A percentile compares a stretch with the other conserved stretches of the same genome.
These are phyloP conservation scores for Unio delphinus DNA, from an alignment of 2,888 invertebrate genomes.

Conservation along the genomic window DNA sequence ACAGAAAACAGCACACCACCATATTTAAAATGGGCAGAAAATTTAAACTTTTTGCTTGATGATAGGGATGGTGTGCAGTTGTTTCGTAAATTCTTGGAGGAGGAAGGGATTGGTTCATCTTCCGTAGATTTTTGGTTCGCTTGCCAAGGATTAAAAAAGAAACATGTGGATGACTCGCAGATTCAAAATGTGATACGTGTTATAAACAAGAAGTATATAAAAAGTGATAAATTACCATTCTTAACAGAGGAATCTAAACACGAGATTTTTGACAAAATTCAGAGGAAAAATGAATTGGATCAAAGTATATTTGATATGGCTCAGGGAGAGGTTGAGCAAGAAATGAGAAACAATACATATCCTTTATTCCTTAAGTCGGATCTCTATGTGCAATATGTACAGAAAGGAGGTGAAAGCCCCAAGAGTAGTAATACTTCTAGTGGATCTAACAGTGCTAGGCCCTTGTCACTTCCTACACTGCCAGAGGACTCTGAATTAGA, in stretches of 20 bases:
- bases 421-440: slow-evolving; percentile 63
- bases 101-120: slow-evolving; percentile 65
- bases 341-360: slow-evolving; percentile 90
- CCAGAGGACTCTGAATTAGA: slow-evolving; percentile 87
- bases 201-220: slow-evolving; percentile 76
- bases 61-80: slow-evolving; percentile 91
- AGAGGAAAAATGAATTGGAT: slow-evolving; percentile 74
- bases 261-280: slow-evolving; percentile 75
- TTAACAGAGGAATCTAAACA: slow-evolving; percentile 86
- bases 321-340: slow-evolving; percentile 85
- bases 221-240: slow-evolving; percentile 81
- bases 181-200: slow-evolving; percentile 82
- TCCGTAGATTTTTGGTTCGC: slow-evolving; percentile 87
- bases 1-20: slow-evolving; percentile 75
- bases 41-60: slow-evolving; percentile 85
- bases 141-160: slow-evolving; percentile 67
- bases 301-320: slow-evolving; percentile 89
- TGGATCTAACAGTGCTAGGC: slow-evolving; percentile 65
- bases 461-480: slow-evolving; percentile 78
- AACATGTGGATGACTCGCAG: slow-evolving; percentile 75
- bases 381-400: slow-evolving; percentile 81
- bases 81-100: slow-evolving; percentile 78
- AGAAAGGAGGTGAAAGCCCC: slow-evolving; percentile 66
- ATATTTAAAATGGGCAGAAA: slow-evolving; percentile 92
- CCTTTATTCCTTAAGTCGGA: slow-evolving; percentile 94